Evolutionary conservation across 2,797 vertebrate genomes (phyloP), one percentile per base, ranked within the genome.

Genomic region (Eremophila alpestris): DNA sequence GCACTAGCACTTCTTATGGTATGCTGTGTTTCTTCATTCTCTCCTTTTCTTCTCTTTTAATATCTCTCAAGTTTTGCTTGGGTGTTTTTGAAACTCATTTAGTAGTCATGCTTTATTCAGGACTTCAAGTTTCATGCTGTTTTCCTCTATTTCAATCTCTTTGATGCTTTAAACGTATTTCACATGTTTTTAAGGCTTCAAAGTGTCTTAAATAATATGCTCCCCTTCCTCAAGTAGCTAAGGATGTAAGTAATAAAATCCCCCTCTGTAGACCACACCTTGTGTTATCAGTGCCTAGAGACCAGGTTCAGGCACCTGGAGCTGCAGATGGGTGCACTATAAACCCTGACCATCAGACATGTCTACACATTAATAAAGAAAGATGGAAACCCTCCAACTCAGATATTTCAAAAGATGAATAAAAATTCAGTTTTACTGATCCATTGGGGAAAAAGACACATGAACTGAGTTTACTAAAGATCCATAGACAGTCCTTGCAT

Each of bases 241-340:
- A 97, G 96, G 94, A 97, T 96, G 96, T 96, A 89, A 91, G 85
- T 78, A 93, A 97, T 97, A 94, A 95, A 93, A 94, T 67, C 34
- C 70, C 82, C 30, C 60, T 87, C 71, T 96, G 52, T 29, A 92
- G 97, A 97, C 97, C 96, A 96, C 97, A 97, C 96, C 96, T 96
- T 83, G 49, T 86, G 94, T 93, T 96, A 95, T 81, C 93, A 93
- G 94, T 91, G 49, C 74, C 94, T 70, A 75, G 92, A 95, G 96
- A 96, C 64, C 79, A 96, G 77, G 92, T 81, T 91, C 89, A 96
- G 90, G 91, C 95, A 96, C 96, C 94, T 95, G 96, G 96, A 94
- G 89, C 65, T 88, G 73, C 96, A 97, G 95, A 95, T 97, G 96
- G 95, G 81, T 87, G 94, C 89, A 81, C 87, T 96, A 38, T 78